Evolutionary conservation across 2,797 vertebrate species (phyloP).

Genomic region (Characodon lateralis): DNA sequence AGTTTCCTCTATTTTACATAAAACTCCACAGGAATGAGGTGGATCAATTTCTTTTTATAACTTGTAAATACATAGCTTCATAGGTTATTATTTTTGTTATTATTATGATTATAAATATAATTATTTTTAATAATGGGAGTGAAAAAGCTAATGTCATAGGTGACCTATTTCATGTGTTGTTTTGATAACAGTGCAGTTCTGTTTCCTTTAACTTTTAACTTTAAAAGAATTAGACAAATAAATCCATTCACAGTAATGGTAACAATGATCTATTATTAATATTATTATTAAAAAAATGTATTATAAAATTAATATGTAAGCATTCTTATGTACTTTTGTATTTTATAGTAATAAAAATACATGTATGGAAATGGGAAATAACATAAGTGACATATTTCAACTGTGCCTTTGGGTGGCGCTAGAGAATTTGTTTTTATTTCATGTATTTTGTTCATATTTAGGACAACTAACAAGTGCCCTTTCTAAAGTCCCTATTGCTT

Average conservation of each 20-base stretch:
- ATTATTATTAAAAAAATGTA: not conserved
- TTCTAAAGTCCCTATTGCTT: not conserved
- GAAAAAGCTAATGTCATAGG: not conserved
- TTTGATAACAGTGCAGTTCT: not conserved
- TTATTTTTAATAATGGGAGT: not conserved
- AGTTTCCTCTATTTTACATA: not conserved
- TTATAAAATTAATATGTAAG: not conserved
- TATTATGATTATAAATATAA: too few species aligned
- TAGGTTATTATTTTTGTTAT: too few species aligned
- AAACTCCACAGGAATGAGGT: not conserved
- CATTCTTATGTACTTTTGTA: too few species aligned
- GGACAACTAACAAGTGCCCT: not conserved
- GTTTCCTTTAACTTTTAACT: not conserved
- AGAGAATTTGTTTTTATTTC: constrained; percentile 2
- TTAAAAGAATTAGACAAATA: not conserved
- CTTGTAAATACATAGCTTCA: not conserved
- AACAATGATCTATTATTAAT: not conserved
- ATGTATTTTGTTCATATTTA: not conserved
- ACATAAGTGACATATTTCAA: not conserved
- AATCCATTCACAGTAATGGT: not conserved
- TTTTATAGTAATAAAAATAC: not conserved
- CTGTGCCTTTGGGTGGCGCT: constrained; percentile 41
- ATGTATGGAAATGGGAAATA: not conserved
- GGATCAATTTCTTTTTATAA: not conserved
- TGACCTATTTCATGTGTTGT: not conserved